phyloP scores from a whole-genome alignment of 2,797 vertebrate genomes.

The Eidolon dupreanum region DNA sequence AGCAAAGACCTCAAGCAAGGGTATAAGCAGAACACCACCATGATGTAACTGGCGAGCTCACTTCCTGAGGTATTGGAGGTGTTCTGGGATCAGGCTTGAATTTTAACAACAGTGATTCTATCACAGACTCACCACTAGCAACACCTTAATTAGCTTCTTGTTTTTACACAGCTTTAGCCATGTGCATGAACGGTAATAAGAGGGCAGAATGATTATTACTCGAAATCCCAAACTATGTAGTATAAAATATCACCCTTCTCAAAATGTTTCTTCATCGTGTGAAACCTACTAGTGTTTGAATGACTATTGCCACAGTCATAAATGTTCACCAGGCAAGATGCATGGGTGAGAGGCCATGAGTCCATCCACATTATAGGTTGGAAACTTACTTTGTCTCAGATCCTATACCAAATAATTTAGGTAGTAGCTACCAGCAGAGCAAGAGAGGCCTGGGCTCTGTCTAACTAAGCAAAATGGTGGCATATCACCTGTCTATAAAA shows the following conservation, averaged over 20 bases:
- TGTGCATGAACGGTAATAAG: neutral
- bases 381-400: neutral
- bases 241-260: neutral
- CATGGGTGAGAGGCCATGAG: neutral
- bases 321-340: neutral
- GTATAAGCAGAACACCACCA: constrained; percentile 29
- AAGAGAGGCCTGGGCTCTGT: neutral
- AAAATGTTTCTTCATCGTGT: neutral
- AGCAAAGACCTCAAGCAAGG: constrained; percentile 71
- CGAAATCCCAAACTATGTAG: neutral
- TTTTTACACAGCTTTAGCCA: neutral
- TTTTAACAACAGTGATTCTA: constrained; percentile 52
- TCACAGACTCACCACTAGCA: neutral
- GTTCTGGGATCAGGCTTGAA: constrained; percentile 39
- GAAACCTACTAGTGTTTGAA: neutral
- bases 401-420: neutral
- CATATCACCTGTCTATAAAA: neutral
- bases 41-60: constrained; percentile 70
- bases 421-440: neutral
- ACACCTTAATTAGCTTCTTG: neutral
- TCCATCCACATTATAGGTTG: neutral
- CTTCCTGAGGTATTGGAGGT: constrained; percentile 18
- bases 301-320: neutral
- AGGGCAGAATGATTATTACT: neutral
- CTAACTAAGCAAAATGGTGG: neutral